Base-by-base conservation (phyloP, 2,113 vertebrate genomes). In the Eleginops maclovinus region DNA sequence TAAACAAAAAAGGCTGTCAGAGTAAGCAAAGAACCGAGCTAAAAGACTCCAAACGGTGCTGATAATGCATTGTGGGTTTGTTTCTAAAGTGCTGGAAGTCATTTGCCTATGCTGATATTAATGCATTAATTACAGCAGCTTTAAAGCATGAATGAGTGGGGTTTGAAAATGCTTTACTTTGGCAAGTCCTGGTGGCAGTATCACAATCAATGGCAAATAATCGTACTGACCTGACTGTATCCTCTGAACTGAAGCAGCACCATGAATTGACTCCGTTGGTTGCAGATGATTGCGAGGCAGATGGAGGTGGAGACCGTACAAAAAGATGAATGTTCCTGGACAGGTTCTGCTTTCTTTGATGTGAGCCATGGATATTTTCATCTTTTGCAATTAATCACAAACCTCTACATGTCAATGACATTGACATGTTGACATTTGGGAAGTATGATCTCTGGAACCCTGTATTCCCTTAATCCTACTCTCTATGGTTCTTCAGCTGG, bases 281-380 rank as follows among this genome's bases (percentile, higher is more conserved):
- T 80, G n/a, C 80, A 87, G 84, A 80, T 83, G 77, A 53, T 46
- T 54, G 64, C 56, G 50, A 73, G 64, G 73, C 72, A 68, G 53
- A 56, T 60, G 70, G 75, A 82, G 41, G 69, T 53, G 21, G 66
- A 53, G 63, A 66, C 40, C 63, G 15, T 50, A 26, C 77, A 66
- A 55, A 79, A 61, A 67, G 68, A 72, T 22, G 77, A 68, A 51
- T 54, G 66, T 62, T n/a, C 55, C 59, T 76, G 76, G 50, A 70
- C 72, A 83, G 72, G 43, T 72, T 77, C 73, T 63, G 67, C 62
- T 73, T 43, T 66, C 64, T 75, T 80, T 73, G 80, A 83, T 77
- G 84, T 87, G 80, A 87, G 84, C 59, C 46, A 40, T 71, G 19
- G 49, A 79, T 41, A 59, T 26, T 55, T 56, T 40, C 63, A 60